A percentile compares a stretch with the other conserved stretches of the same genome.
Conservation (phyloP, 2,797 vertebrate genomes). For the Pristis pectinata region DNA sequence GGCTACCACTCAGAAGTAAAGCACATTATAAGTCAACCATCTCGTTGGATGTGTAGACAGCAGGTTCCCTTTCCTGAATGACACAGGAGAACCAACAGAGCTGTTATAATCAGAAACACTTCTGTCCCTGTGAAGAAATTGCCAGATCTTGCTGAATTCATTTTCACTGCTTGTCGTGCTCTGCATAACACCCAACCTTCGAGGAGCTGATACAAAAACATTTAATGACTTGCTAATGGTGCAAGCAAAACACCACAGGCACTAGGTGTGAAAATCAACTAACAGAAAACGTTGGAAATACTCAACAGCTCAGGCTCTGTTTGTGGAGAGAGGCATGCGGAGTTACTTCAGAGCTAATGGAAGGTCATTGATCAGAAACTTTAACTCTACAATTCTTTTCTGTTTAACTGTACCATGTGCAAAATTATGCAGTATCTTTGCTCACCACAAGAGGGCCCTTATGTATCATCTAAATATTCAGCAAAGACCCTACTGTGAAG, state of each 20-base stretch:
- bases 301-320: background rate
- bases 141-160: background rate
- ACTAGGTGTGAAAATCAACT: background rate
- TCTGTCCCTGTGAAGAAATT: background rate
- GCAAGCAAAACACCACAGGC: background rate
- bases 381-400: background rate
- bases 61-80: background rate
- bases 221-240: background rate
- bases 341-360: background rate
- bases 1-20: background rate
- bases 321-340: background rate
- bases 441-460: conserved; percentile 1
- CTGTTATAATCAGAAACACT: background rate
- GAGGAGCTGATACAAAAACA: background rate
- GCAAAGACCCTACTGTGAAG: background rate
- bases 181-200: background rate
- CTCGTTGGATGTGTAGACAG: background rate
- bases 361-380: background rate
- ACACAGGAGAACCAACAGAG: background rate
- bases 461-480: background rate
- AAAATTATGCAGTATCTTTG: background rate
- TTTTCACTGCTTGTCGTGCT: background rate
- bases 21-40: background rate
- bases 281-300: background rate
- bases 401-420: background rate